These are phyloP conservation scores for Schizopygopsis pylzovi DNA, from an alignment of 2,797 vertebrate species.

Conservation along the genomic window DNA sequence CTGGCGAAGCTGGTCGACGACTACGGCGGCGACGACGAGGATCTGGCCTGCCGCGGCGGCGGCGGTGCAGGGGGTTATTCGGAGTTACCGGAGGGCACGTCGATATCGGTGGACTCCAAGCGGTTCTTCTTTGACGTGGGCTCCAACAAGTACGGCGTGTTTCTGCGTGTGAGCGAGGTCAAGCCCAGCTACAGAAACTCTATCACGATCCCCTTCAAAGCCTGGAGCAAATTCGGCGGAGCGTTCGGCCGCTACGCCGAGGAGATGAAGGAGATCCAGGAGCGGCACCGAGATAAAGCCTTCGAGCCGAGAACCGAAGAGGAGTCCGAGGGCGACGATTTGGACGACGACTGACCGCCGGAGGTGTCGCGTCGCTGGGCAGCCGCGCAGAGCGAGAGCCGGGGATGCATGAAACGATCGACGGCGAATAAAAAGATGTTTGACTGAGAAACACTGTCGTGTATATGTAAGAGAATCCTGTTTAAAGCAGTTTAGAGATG, in stretches of 20 bases:
- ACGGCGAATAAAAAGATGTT: conserved; percentile 72
- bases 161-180: conserved; percentile 94
- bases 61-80: conserved; percentile 84
- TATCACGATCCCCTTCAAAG: conserved; percentile 96
- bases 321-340: conserved; percentile 91
- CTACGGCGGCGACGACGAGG: conserved; percentile 94
- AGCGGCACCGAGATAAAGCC: conserved; percentile 91
- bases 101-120: conserved; percentile 96
- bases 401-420: conserved; percentile 78
- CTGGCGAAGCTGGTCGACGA: conserved; percentile 94
- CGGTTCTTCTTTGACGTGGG: conserved; percentile 98
- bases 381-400: conserved; percentile 68
- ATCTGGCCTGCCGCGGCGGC: conserved; percentile 83
- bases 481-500: conserved; percentile 74
- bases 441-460: conserved; percentile 78
- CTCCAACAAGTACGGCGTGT: conserved; percentile 98
- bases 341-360: conserved; percentile 90
- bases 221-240: conserved; percentile 95
- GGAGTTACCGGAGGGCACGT: conserved; percentile 94
- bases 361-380: conserved; percentile 64
- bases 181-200: conserved; percentile 98
- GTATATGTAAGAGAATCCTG: conserved; percentile 74
- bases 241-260: conserved; percentile 96
- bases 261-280: conserved; percentile 98
- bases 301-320: conserved; percentile 85